Percentiles rank a stretch among this genome's conserved stretches.
Evolutionary conservation across 2,797 vertebrate genomes (phyloP).

Genomic region (Phoebastria nigripes): DNA sequence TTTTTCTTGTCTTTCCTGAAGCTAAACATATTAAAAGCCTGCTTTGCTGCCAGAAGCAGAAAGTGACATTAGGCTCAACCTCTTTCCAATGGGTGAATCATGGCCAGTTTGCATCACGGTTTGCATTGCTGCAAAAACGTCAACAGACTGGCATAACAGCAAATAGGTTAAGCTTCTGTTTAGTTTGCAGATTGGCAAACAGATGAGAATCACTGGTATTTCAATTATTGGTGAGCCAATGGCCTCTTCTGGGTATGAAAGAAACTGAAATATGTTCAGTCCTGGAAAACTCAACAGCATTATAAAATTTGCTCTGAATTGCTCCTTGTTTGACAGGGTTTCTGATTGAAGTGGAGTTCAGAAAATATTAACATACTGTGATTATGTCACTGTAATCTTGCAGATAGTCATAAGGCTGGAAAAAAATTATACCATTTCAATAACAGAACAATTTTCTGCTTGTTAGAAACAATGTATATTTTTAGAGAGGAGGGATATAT

Average conservation of each 20-base stretch:
- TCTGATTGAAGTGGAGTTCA: conserved; percentile 20
- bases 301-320: not conserved
- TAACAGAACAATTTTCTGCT: not conserved
- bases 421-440: not conserved
- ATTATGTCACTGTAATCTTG: not conserved
- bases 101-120: not conserved
- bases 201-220: conserved; percentile 26
- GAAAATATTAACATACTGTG: not conserved
- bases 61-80: not conserved
- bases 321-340: conserved; percentile 23
- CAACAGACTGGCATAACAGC: conserved; percentile 2
- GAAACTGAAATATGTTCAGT: not conserved
- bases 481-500: not conserved
- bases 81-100: not conserved
- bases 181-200: conserved; percentile 38
- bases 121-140: not conserved
- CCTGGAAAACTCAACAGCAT: not conserved
- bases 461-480: not conserved
- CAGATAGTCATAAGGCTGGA: not conserved
- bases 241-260: not conserved
- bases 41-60: not conserved
- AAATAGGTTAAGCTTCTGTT: conserved; percentile 52
- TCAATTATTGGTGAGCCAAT: conserved; percentile 22
- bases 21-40: not conserved
- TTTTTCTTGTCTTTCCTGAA: not conserved